Evolutionary conservation across 2,113 vertebrate species (phyloP).

Genomic region (Rhipidura dahli): DNA sequence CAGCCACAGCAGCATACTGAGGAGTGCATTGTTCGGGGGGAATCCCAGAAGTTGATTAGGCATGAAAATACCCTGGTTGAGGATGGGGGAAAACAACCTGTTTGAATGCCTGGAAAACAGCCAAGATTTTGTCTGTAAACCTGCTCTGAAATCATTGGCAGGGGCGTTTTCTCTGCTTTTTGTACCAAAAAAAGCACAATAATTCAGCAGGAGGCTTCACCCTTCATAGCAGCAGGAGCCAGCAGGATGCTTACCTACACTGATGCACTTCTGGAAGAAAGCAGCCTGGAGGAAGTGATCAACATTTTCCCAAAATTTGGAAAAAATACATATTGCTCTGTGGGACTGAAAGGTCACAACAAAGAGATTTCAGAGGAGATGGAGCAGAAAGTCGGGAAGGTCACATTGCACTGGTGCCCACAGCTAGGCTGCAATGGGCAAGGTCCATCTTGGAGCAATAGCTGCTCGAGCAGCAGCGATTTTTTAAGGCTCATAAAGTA

Average conservation of each 20-base stretch:
- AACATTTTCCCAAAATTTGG: background rate
- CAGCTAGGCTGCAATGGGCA: background rate
- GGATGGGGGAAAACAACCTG: background rate
- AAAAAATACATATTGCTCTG: rapidly evolving
- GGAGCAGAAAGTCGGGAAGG: background rate
- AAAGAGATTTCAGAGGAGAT: background rate
- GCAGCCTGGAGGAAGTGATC: background rate
- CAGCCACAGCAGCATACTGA: background rate
- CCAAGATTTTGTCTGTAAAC: background rate
- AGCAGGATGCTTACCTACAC: background rate
- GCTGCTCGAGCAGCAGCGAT: background rate
- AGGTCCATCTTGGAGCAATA: background rate
- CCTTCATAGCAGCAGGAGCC: background rate
- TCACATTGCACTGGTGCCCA: background rate
- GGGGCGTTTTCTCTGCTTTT: background rate
- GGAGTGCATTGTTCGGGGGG: rapidly evolving
- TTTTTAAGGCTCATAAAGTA: background rate
- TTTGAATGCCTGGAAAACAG: background rate
- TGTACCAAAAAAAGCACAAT: background rate
- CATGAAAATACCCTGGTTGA: background rate
- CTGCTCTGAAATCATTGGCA: background rate
- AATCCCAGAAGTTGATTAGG: background rate
- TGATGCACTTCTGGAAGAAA: background rate
- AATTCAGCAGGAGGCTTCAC: background rate
- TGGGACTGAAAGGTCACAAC: background rate